A percentile compares a stretch with the other conserved stretches of the same genome.
Evolutionary conservation across 2,113 vertebrate genomes (phyloP).

Genomic region (Heptranchias perlo): DNA sequence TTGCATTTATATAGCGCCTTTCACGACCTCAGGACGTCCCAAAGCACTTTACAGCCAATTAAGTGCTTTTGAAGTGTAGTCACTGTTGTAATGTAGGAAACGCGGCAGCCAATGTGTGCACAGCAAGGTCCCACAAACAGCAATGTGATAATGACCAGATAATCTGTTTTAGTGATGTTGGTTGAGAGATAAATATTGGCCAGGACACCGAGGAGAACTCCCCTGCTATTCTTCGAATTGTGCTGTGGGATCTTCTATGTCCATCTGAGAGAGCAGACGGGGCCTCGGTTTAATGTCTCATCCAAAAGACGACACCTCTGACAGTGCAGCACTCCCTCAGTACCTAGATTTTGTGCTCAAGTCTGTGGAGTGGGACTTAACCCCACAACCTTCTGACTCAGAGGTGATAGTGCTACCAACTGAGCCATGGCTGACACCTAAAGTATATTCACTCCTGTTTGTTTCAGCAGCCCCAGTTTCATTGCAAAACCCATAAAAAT

Average conservation of each 20-base stretch:
- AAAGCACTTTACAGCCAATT: neutral
- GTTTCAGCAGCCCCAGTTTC: neutral
- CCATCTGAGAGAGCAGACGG: neutral
- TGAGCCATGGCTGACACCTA: neutral
- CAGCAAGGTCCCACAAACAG: neutral
- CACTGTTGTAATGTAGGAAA: neutral
- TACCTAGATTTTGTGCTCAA: neutral
- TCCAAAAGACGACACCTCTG: neutral
- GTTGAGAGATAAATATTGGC: neutral
- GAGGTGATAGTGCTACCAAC: neutral
- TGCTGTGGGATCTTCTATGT: neutral
- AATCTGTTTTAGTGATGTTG: neutral
- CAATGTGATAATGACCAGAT: neutral
- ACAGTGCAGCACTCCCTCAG: neutral
- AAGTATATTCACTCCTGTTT: neutral
- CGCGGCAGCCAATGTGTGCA: neutral
- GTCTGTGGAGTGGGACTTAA: too few species aligned
- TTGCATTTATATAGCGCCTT: too few species aligned
- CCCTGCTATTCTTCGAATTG: neutral
- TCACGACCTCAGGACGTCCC: neutral
- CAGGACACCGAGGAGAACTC: neutral
- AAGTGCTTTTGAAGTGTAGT: neutral
- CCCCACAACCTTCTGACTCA: neutral
- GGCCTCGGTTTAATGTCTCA: too few species aligned
- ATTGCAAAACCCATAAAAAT: slow-evolving; percentile 24